phyloP scores from a whole-genome alignment of 2,888 invertebrate species.

The Ectemnius cavifrons region DNA sequence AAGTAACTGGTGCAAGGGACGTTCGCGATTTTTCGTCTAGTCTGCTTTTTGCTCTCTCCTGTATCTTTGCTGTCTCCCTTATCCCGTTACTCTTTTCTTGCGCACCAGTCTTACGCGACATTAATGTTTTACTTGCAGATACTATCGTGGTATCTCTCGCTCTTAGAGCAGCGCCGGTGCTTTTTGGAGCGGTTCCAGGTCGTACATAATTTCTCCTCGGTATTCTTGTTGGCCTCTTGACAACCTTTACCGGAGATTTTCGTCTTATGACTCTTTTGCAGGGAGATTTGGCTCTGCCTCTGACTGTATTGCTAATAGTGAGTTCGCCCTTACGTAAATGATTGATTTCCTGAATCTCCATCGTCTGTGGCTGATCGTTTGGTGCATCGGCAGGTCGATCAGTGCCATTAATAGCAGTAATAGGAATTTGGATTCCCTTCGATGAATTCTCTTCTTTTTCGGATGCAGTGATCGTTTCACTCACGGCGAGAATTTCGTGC shows the following conservation, averaged over 20 bases:
- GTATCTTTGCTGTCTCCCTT: conserved; percentile 10
- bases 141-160: conserved; percentile 48
- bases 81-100: neutral
- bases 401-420: no score
- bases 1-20: neutral
- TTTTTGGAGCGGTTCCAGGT: conserved; percentile 47
- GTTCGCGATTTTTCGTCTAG: neutral
- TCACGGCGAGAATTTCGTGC: neutral
- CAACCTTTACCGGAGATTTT: conserved; percentile 67
- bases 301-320: conserved; percentile 25
- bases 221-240: conserved; percentile 54
- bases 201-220: conserved; percentile 45
- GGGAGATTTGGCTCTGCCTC: conserved; percentile 70
- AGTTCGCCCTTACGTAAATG: neutral
- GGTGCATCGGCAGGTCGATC: neutral
- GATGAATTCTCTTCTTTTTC: neutral
- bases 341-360: neutral
- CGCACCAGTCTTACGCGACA: neutral
- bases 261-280: conserved; percentile 67
- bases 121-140: conserved; percentile 41
- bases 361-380: neutral
- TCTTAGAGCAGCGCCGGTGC: conserved; percentile 42
- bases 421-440: neutral
- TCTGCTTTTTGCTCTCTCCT: no score
- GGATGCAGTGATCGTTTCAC: neutral